These are phyloP conservation scores for Heliopora coerulea DNA, from an alignment of 92 coral and sea anemone genomes.

Conservation along the genomic window DNA sequence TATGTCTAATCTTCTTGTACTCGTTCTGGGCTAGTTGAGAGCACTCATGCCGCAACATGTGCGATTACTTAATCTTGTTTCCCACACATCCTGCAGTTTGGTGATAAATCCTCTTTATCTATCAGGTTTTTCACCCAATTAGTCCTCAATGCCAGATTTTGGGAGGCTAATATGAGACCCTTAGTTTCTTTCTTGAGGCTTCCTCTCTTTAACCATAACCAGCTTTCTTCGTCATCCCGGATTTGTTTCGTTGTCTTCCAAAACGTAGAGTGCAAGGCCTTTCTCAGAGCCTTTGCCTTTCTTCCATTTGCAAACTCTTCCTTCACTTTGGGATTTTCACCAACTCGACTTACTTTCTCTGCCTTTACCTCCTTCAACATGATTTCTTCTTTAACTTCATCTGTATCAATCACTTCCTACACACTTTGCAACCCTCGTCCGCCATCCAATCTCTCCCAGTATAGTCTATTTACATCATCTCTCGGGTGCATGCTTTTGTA, in stretches of 20 bases:
- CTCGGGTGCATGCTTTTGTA: conserved; percentile 14
- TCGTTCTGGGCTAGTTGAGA: too few species aligned
- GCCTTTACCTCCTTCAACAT: neutral
- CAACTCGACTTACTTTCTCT: too few species aligned
- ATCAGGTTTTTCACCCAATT: neutral
- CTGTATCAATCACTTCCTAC: too few species aligned
- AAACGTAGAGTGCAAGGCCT: too few species aligned
- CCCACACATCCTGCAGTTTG: neutral
- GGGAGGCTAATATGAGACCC: neutral
- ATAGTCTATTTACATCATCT: conserved; percentile 35
- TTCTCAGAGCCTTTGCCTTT: too few species aligned
- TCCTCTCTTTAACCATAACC: neutral
- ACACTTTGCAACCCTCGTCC: conserved; percentile 35
- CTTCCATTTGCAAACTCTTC: too few species aligned
- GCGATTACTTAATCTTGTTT: too few species aligned
- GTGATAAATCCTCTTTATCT: neutral
- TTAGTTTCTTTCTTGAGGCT: neutral
- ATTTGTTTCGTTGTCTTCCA: neutral
- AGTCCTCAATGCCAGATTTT: neutral
- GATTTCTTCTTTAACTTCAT: neutral
- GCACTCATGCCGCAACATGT: too few species aligned
- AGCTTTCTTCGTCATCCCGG: neutral
- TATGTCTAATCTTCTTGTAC: too few species aligned
- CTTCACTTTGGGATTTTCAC: too few species aligned
- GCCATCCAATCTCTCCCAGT: conserved; percentile 33